A percentile compares a stretch with the other conserved stretches of the same genome.
phyloP scores from a whole-genome alignment of 2,888 invertebrate species.

The Drosophila cognata region DNA sequence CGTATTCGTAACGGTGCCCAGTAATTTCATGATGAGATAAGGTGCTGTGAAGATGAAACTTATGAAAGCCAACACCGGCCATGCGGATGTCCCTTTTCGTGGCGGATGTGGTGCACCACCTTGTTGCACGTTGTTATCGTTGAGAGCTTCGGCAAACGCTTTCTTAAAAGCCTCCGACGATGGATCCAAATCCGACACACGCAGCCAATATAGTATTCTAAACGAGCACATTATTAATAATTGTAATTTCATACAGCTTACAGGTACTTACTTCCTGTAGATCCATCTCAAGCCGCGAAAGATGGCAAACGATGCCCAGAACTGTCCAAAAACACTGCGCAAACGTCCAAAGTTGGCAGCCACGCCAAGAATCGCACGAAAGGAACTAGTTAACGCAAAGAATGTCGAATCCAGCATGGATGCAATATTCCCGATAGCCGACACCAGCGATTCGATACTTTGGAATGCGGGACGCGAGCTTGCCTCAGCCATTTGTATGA shows the following conservation, averaged over 20 bases:
- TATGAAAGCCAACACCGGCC: slow-evolving; percentile 96
- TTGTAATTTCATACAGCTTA: neutral
- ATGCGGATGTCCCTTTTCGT: slow-evolving; percentile 87
- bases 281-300: slow-evolving; percentile 93
- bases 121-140: slow-evolving; percentile 69
- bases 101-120: slow-evolving; percentile 72
- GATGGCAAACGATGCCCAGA: slow-evolving; percentile 94
- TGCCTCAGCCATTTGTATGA: slow-evolving; percentile 95
- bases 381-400: slow-evolving; percentile 97
- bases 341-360: slow-evolving; percentile 97
- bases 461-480: slow-evolving; percentile 96
- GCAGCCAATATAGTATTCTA: slow-evolving; percentile 83
- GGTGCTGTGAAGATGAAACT: slow-evolving; percentile 96
- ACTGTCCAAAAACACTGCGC: slow-evolving; percentile 92
- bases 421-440: slow-evolving; percentile 96
- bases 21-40: slow-evolving; percentile 94
- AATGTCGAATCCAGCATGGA: slow-evolving; percentile 99
- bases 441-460: slow-evolving; percentile 96
- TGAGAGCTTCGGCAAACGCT: slow-evolving; percentile 85
- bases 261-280: slow-evolving; percentile 87
- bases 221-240: neutral
- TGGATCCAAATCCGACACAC: slow-evolving; percentile 84
- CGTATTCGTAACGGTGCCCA: slow-evolving; percentile 87
- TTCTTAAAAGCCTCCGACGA: slow-evolving; percentile 85
- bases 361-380: slow-evolving; percentile 97